A percentile compares a stretch with the other conserved stretches of the same genome.
Evolutionary conservation across 2,888 invertebrate species (phyloP).

Genomic region (Linhomoeus sp.): DNA sequence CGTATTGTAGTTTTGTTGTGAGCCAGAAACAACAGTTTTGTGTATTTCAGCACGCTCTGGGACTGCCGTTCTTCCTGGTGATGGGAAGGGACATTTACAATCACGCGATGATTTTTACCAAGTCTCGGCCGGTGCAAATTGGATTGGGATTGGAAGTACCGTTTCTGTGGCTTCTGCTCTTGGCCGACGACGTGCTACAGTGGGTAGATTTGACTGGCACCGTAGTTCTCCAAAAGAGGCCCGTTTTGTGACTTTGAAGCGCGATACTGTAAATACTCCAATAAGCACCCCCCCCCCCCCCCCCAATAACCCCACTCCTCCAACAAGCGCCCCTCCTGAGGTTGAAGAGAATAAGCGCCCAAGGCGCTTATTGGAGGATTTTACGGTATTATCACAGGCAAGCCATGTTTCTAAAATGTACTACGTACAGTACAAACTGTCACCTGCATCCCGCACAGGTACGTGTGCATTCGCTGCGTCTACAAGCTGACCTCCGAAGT

Average conservation of each 20-base stretch:
- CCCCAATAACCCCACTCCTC: no score
- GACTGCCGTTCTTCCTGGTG: slow-evolving; percentile 67
- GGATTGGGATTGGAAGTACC: slow-evolving; percentile 43
- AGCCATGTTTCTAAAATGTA: not conserved
- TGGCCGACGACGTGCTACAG: slow-evolving; percentile 67
- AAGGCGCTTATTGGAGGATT: no score
- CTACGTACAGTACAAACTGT: not conserved
- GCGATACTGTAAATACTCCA: no score
- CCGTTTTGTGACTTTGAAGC: no score
- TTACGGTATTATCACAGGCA: not conserved
- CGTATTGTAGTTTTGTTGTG: not conserved
- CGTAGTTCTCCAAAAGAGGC: no score
- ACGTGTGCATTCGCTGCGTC: slow-evolving; percentile 77
- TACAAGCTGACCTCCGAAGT: slow-evolving; percentile 83
- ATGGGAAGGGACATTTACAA: slow-evolving; percentile 53
- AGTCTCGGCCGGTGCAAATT: slow-evolving; percentile 18
- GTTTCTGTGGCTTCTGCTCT: slow-evolving; percentile 50
- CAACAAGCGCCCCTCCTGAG: no score
- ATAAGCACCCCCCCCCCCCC: no score
- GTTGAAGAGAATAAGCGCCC: no score
- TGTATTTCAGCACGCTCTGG: slow-evolving; percentile 52
- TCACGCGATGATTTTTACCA: slow-evolving; percentile 51
- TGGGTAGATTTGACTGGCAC: slow-evolving; percentile 38
- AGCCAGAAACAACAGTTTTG: not conserved
- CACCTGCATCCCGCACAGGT: slow-evolving; percentile 31